Evolutionary conservation across 1,140 invertebrate genomes (phyloP), one percentile per base, ranked within the genome.

Genomic region (Caenorhabditis latens): DNA sequence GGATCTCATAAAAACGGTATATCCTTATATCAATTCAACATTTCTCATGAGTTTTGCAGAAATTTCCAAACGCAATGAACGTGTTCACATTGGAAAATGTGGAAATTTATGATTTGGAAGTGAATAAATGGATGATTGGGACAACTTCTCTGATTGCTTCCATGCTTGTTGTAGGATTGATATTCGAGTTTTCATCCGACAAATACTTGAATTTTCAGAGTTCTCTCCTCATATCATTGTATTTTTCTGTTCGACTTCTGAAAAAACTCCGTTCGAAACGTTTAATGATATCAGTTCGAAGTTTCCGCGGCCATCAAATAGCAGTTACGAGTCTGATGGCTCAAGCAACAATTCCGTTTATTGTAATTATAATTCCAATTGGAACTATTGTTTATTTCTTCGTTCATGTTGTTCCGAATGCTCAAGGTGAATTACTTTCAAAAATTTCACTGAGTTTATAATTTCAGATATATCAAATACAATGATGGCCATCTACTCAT

Each of bases 401-500:
- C 19, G 21, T 71, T 46, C 65, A 71, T 46, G 14, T 46, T 43
- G 40, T 71, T 0, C 65, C 65, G 11, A 71, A 71, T 46, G 40
- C 65, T 1, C 65, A 71, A 71, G 42, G 65, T 71, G 40, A 40
- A 40, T 19, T 4, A 43, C 7, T 46, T 71, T 43, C 19, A 4
- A 46, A 71, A 5, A 43, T 5, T 16, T 7, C 14, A 32, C 16
- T 24, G 1, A 16, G 19, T 43, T 9, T 4, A 5, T 9, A 19
- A 0, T 71, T 71, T 19, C 14, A 71, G 65, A 43, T 11, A 71
- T 71, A 43, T 71, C 65, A 9, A 71, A 71, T 16, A 46, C 19
- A 43, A 71, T 71, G 65, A 71, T 71, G 65, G 65, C 65, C 14
- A 46, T 71, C 11, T 71, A 71, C n/a, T 71, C 65, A 43, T 71